Percentiles rank a stretch among this genome's conserved stretches.
Conservation (phyloP, 2,113 vertebrate species). For the Vombatus ursinus region DNA sequence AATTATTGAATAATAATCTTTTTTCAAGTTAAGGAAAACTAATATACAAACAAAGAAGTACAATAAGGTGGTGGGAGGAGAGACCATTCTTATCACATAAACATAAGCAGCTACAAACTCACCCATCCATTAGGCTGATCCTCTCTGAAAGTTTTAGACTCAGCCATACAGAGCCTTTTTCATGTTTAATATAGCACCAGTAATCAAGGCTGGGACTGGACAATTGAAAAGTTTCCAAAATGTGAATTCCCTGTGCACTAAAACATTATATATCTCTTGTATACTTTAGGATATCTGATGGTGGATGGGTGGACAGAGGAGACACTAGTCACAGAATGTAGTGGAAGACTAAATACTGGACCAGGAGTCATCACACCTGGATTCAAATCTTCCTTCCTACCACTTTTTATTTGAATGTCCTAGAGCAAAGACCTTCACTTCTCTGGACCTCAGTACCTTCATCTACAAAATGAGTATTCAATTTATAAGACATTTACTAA, state of each 20-base stretch:
- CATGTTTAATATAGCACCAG: neutral
- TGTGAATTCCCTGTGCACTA: neutral
- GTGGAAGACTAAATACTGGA: neutral
- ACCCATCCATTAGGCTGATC: neutral
- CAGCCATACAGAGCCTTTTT: neutral
- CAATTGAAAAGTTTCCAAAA: neutral
- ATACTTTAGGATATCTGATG: neutral
- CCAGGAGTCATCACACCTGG: neutral
- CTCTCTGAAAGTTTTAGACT: neutral
- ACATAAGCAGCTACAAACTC: neutral
- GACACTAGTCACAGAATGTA: neutral
- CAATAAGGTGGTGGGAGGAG: neutral
- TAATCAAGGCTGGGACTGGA: neutral
- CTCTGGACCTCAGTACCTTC: neutral
- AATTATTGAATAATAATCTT: neutral
- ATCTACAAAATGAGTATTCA: neutral
- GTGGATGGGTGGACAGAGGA: neutral
- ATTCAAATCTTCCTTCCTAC: neutral
- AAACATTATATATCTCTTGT: neutral
- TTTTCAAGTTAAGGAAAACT: neutral
- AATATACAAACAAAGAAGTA: neutral
- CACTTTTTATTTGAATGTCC: neutral
- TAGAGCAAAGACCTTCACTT: neutral
- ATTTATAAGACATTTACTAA: neutral
- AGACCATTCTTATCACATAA: neutral